These are phyloP conservation scores for Jordanella pulchra DNA, from an alignment of 2,797 vertebrate species.

Conservation along the genomic window DNA sequence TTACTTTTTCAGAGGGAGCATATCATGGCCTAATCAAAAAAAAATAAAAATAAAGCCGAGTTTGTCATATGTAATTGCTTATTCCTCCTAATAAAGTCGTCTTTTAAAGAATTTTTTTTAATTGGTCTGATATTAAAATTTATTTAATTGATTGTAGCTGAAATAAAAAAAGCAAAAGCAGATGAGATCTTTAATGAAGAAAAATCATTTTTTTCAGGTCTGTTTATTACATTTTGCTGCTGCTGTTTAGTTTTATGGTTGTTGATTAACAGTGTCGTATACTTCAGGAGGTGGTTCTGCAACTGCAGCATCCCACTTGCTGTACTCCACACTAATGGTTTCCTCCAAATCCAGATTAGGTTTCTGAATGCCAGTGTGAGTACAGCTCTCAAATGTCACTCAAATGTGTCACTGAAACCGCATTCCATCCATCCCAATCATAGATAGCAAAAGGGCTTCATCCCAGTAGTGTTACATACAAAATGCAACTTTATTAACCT, in stretches of 20 bases:
- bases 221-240: background rate
- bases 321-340: constrained; percentile 19
- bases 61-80: background rate
- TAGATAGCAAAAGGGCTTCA: constrained; percentile 55
- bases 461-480: constrained; percentile 88
- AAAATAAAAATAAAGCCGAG: background rate
- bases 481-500: constrained; percentile 99
- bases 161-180: background rate
- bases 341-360: constrained; percentile 55
- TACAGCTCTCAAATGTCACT: constrained; percentile 54
- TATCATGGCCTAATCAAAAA: background rate
- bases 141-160: background rate
- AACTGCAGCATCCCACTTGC: background rate
- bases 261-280: background rate
- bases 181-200: background rate
- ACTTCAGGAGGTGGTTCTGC: background rate
- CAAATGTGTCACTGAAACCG: constrained; percentile 41
- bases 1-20: background rate
- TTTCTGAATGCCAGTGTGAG: constrained; percentile 59
- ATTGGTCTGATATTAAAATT: background rate
- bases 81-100: background rate
- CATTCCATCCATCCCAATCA: constrained; percentile 55
- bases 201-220: background rate
- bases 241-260: background rate
- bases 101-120: background rate